Percentiles rank a stretch among this genome's conserved stretches.
These are phyloP conservation scores for Myotis planiceps DNA, from an alignment of 2,797 vertebrate species.

Conservation along the genomic window DNA sequence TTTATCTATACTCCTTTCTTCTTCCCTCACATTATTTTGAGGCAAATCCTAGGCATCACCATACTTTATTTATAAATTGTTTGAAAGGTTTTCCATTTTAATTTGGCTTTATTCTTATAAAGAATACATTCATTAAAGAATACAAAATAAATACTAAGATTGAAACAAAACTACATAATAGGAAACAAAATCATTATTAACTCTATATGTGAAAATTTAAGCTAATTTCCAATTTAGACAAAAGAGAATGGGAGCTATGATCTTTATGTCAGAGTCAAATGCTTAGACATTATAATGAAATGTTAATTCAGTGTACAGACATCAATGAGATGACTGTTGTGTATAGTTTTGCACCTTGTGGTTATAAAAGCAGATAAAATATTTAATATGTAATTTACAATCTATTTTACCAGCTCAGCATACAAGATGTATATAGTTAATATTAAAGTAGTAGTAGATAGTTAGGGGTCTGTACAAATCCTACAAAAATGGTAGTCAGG, in stretches of 20 bases:
- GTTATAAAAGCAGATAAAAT: conserved; percentile 91
- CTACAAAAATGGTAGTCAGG: conserved; percentile 88
- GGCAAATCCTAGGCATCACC: background rate
- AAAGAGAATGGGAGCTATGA: conserved; percentile 30
- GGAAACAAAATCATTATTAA: background rate
- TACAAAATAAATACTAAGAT: background rate
- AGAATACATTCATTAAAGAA: background rate
- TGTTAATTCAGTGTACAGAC: conserved; percentile 86
- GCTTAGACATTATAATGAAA: conserved; percentile 84
- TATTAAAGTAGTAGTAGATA: conserved; percentile 86
- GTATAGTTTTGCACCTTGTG: conserved; percentile 86
- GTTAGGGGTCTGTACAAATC: conserved; percentile 86
- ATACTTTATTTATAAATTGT: background rate
- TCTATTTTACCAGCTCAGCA: conserved; percentile 88
- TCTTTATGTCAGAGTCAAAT: conserved; percentile 60
- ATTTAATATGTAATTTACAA: conserved; percentile 90
- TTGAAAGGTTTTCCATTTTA: background rate
- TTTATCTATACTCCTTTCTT: background rate
- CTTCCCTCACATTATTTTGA: background rate
- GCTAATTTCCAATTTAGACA: conserved; percentile 50
- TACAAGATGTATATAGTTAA: conserved; percentile 86
- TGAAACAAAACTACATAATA: background rate
- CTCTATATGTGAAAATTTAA: conserved; percentile 47
- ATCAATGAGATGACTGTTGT: conserved; percentile 85
- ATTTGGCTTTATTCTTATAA: background rate